Conservation (phyloP, 2,797 vertebrate genomes). For the Cirrhinus mrigala region DNA sequence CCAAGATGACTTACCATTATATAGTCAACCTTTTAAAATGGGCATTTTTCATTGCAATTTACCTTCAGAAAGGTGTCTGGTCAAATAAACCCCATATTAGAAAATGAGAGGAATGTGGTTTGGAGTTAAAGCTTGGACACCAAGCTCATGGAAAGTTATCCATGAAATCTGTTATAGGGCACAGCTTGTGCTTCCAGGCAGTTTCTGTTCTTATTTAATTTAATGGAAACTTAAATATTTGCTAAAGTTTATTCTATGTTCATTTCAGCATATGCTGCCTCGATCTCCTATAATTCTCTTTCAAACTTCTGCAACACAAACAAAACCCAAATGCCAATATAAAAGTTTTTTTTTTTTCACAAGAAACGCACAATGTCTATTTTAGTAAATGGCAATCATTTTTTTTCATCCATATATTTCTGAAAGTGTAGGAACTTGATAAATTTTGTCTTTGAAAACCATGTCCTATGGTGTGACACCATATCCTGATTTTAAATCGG, state of each 20-base stretch:
- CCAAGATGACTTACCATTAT: conserved; percentile 61
- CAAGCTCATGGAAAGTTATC: conserved; percentile 54
- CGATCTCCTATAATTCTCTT: neutral
- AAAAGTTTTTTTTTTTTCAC: neutral
- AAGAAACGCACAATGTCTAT: too few relatives aligned
- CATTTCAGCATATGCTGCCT: neutral
- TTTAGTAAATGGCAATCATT: too few relatives aligned
- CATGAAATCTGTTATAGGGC: conserved; percentile 29
- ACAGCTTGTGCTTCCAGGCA: conserved; percentile 40
- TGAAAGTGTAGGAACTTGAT: too few relatives aligned
- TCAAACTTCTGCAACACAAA: neutral
- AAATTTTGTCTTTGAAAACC: too few relatives aligned
- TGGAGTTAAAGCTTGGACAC: conserved; percentile 49
- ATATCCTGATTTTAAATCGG: too few relatives aligned
- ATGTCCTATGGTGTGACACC: too few relatives aligned
- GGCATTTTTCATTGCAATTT: conserved; percentile 22
- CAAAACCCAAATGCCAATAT: neutral
- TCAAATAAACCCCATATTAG: conserved; percentile 51
- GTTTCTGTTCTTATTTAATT: conserved; percentile 36
- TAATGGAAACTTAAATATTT: conserved; percentile 47
- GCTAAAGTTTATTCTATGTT: conserved; percentile 17
- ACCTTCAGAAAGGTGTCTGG: conserved; percentile 46
- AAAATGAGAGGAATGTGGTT: conserved; percentile 57
- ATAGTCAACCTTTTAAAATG: neutral
- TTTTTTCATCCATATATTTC: too few relatives aligned